Conservation (phyloP, 2,888 invertebrate genomes). For the Parnassius smintheus region DNA sequence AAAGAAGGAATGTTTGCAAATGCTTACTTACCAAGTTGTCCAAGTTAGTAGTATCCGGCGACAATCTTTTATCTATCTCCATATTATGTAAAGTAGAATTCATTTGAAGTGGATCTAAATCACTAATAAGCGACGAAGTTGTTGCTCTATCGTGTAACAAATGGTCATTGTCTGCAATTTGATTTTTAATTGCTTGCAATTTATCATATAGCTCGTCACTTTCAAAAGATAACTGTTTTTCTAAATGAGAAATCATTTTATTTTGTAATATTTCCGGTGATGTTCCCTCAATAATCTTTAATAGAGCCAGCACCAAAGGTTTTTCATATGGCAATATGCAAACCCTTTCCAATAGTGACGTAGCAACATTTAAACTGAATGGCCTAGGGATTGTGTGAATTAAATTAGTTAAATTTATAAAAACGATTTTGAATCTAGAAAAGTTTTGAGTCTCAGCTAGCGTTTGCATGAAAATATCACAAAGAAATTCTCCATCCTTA, state of each 20-base stretch:
- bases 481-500: conserved; percentile 36
- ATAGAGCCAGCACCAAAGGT: conserved; percentile 42
- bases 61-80: conserved; percentile 34
- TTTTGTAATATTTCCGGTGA: conserved; percentile 46
- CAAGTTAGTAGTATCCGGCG: conserved; percentile 60
- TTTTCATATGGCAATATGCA: conserved; percentile 58
- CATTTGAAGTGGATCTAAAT: conserved; percentile 7
- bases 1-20: no score
- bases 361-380: conserved; percentile 45
- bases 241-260: conserved; percentile 46
- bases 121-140: neutral
- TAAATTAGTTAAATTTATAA: conserved; percentile 52
- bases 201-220: conserved; percentile 38
- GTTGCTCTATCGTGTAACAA: neutral
- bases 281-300: conserved; percentile 52
- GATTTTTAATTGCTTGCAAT: conserved; percentile 36
- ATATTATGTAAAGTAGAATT: conserved; percentile 3
- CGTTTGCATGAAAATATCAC: conserved; percentile 52
- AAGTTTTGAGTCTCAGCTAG: conserved; percentile 65
- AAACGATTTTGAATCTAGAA: conserved; percentile 58
- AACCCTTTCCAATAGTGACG: conserved; percentile 56
- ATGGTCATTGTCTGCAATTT: neutral
- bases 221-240: conserved; percentile 40
- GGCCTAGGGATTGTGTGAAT: conserved; percentile 41
- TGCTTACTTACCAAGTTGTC: conserved; percentile 52